Percentiles rank a stretch among this genome's conserved stretches.
These are phyloP conservation scores for Phenganax stokvisi DNA, from an alignment of 92 coral and sea anemone species.

Conservation along the genomic window DNA sequence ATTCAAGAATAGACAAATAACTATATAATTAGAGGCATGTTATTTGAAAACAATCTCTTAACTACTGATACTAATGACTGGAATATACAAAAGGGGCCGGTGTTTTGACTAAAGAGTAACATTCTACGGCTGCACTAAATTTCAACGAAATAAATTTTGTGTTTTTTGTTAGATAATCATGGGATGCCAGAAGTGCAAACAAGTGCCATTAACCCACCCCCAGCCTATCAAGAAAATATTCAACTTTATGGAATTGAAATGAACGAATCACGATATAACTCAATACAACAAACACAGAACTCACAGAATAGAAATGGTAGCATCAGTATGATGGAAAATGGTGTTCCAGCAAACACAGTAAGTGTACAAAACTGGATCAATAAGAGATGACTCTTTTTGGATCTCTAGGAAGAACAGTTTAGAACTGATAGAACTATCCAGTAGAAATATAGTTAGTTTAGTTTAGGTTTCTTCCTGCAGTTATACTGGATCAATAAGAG, in stretches of 20 bases:
- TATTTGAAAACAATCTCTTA: no score
- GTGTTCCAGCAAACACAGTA: neutral
- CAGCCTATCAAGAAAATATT: constrained; percentile 8
- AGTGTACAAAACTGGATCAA: neutral
- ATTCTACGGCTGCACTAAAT: neutral
- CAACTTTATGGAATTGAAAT: constrained; percentile 15
- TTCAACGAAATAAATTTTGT: neutral
- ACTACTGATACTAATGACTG: no score
- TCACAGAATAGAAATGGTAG: neutral
- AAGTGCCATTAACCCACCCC: neutral
- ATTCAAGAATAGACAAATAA: no score
- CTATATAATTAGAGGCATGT: no score
- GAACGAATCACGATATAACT: constrained; percentile 4
- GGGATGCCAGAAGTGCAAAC: neutral
- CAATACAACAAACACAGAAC: neutral
- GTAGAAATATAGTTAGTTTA: no score
- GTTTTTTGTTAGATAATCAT: constrained; percentile 17
- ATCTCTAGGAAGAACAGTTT: neutral
- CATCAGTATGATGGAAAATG: neutral
- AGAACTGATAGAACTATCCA: no score
- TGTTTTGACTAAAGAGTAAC: neutral
- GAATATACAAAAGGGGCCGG: no score
- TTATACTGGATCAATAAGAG: no score
- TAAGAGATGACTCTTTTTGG: neutral
- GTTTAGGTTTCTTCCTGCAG: no score